Percentiles rank a stretch among this genome's conserved stretches.
These are phyloP conservation scores for Phalacrocorax carbo DNA, from an alignment of 2,113 vertebrate genomes.

Conservation along the genomic window DNA sequence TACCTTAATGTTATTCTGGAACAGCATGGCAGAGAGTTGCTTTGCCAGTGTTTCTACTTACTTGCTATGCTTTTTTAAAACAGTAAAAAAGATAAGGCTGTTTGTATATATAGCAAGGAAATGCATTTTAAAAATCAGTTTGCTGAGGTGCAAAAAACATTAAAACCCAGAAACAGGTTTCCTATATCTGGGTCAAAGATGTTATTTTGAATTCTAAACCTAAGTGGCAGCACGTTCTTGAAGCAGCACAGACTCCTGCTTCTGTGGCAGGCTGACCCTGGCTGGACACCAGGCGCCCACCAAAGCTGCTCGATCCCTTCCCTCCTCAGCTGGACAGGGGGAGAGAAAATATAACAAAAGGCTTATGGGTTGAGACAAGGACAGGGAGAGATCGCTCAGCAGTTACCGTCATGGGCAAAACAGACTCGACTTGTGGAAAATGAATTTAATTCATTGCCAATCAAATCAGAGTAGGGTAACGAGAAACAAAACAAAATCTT, in stretches of 20 bases:
- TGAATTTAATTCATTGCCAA: too few species aligned
- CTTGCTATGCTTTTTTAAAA: not conserved
- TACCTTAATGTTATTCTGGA: not conserved
- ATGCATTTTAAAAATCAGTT: not conserved
- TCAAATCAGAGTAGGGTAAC: too few species aligned
- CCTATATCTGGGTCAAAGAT: not conserved
- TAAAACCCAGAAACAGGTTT: not conserved
- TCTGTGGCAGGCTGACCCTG: not conserved
- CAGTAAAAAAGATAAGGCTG: not conserved
- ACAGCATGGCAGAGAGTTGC: rapidly evolving
- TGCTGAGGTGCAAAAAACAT: not conserved
- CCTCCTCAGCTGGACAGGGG: too few species aligned
- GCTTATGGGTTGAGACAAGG: too few species aligned
- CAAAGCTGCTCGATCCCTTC: too few species aligned
- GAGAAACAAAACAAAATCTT: too few species aligned
- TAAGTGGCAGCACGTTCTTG: not conserved
- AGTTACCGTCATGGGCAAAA: too few species aligned
- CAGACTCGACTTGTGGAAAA: too few species aligned
- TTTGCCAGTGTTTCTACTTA: not conserved
- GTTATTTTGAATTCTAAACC: not conserved
- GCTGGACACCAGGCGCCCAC: too few species aligned
- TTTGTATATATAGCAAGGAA: not conserved
- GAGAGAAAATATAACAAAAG: too few species aligned
- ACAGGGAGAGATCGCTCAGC: too few species aligned
- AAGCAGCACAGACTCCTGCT: not conserved